Evolutionary conservation across 2,797 vertebrate genomes (phyloP).

Genomic region (Sebastes minor): DNA sequence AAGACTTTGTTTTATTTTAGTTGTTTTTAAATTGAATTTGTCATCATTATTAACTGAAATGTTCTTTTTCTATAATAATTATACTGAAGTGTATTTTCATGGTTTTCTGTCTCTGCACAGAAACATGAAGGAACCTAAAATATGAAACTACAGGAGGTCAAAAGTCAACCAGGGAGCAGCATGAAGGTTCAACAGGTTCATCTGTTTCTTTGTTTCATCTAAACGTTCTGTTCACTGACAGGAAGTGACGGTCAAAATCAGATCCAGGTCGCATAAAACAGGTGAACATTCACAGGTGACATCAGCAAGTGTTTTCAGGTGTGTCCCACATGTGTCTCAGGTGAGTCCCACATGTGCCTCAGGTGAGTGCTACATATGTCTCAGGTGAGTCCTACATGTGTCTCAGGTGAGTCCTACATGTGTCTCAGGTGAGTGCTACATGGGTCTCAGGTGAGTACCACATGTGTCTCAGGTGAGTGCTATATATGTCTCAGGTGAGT

Average conservation of each 20-base stretch:
- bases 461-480: too few species aligned
- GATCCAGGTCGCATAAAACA: not conserved
- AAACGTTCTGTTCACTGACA: too few species aligned
- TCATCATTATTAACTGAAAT: not conserved
- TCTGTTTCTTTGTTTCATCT: not conserved
- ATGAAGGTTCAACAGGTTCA: not conserved
- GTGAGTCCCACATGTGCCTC: too few species aligned
- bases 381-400: accelerated
- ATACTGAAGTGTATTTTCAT: not conserved
- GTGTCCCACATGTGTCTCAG: too few species aligned
- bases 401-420: accelerated
- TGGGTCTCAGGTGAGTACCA: accelerated
- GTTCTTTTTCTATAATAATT: not conserved
- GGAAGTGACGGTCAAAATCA: not conserved
- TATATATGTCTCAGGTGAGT: too few species aligned
- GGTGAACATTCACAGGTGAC: not conserved
- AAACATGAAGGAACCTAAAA: not conserved
- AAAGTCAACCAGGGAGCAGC: not conserved
- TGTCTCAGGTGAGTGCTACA: accelerated
- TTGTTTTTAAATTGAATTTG: accelerated
- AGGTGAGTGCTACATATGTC: accelerated
- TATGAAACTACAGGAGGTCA: constrained; percentile 8
- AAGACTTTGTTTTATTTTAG: not conserved
- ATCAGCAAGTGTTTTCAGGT: too few species aligned
- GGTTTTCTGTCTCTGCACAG: not conserved